Base-by-base conservation (phyloP, 2,888 invertebrate species). In the Chrysolina haemoptera region DNA sequence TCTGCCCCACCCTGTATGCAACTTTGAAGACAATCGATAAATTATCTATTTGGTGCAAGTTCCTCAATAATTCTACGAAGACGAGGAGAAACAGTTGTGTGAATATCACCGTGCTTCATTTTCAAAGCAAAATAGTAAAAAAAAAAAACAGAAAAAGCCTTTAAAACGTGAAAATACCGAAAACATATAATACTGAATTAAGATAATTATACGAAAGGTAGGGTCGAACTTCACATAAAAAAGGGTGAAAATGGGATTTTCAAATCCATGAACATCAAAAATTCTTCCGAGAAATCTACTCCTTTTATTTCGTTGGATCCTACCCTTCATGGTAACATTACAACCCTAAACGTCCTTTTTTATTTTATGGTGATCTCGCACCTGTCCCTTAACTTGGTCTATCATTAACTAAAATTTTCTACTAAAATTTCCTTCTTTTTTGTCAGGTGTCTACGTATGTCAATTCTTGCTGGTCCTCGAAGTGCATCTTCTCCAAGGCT, bases 391-490 rank as follows among this genome's bases (percentile, higher is more conserved):
- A 20, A 59, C 59, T 59, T 59, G 59, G 9, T 35, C n/a, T 59
- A 59, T 35, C 59, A 22, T 53, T 18, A 12, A 55, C 27, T 35
- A 59, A 59, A 12, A 27, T 59, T 59, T 35, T 59, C 59, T 59
- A 59, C 12, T 59, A 27, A 27, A n/a, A 5, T 59, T 27, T 27
- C 1, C 8, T 59, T 10, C 20, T 18, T 12, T n/a, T 22, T 2
- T 35, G 35, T 73, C 62, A 65, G 40, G 77, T 76, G 35, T 77
- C 80, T 22, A 82, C 76, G 16, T 78, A 75, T 0, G 82, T 81
- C 66, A 82, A 68, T 77, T 82, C 81, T 73, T 80, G 79, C 69
- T 82, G 81, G 53, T 83, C 82, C 6, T 82, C 82, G 53, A 76
- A 72, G n/a, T 78, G 73, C 1, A 78, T 62, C 67, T 78, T 79